Conservation (phyloP, 2,797 vertebrate genomes). For the Urophycis tenuis region DNA sequence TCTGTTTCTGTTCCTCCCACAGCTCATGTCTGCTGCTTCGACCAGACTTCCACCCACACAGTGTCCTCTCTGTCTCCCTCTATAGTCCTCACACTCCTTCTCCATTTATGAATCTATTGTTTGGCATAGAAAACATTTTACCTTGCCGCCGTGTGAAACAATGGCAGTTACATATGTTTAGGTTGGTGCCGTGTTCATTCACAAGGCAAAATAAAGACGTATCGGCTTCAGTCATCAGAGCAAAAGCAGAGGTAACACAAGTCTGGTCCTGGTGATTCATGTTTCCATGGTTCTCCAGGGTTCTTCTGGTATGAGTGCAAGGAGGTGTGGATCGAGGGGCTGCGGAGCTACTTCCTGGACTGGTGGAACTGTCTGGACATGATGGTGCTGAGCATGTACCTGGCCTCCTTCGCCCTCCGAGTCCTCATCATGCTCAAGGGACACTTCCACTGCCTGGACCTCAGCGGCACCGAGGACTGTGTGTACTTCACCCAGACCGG, state of each 20-base stretch:
- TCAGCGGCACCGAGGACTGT: constrained; percentile 54
- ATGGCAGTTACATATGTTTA: too few species aligned
- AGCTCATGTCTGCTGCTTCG: too few species aligned
- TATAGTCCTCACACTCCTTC: not conserved
- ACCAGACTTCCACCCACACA: too few species aligned
- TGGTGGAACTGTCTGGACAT: constrained; percentile 91
- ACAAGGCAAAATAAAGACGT: too few species aligned
- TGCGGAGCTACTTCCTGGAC: constrained; percentile 81
- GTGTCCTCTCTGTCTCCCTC: not conserved
- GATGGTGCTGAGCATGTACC: constrained; percentile 87
- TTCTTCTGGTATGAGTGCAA: constrained; percentile 94
- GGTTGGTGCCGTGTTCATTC: too few species aligned
- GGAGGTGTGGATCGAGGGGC: constrained; percentile 88
- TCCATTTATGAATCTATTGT: too few species aligned
- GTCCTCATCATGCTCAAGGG: constrained; percentile 79
- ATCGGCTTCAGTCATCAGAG: too few species aligned
- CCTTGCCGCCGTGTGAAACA: too few species aligned
- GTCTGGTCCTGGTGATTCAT: not conserved
- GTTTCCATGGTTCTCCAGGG: constrained; percentile 64
- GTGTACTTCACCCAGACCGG: constrained; percentile 76
- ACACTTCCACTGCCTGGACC: constrained; percentile 65
- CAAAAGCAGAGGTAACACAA: not conserved
- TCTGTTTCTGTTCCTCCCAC: not conserved
- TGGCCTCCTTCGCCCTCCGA: constrained; percentile 79
- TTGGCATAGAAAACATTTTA: not conserved